These are phyloP conservation scores for Hassar affinis DNA, from an alignment of 2,113 vertebrate genomes.

Conservation along the genomic window DNA sequence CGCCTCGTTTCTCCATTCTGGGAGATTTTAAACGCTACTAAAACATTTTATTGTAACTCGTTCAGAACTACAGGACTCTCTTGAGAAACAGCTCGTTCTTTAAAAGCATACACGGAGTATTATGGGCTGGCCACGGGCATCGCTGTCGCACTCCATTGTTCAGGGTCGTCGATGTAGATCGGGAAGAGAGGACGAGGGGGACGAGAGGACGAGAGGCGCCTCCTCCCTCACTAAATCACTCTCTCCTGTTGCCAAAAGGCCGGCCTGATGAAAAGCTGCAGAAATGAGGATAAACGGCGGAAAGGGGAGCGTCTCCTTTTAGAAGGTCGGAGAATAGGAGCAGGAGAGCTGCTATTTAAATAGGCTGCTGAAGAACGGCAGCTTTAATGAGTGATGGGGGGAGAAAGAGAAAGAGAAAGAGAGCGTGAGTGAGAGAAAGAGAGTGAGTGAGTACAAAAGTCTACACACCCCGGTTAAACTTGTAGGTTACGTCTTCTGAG, in stretches of 20 bases:
- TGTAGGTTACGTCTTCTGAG: background rate
- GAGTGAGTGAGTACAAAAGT: background rate
- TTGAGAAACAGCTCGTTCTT: background rate
- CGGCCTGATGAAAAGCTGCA: background rate
- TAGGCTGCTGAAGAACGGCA: background rate
- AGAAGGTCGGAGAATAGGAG: conserved; percentile 39
- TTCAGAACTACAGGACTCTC: background rate
- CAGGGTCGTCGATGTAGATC: conserved; percentile 27
- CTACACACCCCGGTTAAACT: background rate
- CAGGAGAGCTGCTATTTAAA: conserved; percentile 22
- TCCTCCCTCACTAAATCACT: conserved; percentile 7
- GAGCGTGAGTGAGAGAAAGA: background rate
- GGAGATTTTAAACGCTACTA: background rate
- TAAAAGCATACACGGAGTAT: background rate
- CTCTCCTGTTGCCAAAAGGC: conserved; percentile 10
- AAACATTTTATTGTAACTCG: background rate
- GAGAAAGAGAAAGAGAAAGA: background rate
- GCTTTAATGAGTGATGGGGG: background rate
- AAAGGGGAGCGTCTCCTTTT: conserved; percentile 36
- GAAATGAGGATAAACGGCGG: conserved; percentile 20
- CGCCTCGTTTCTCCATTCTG: background rate
- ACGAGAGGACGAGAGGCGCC: background rate
- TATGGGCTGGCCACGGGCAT: background rate
- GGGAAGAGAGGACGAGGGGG: conserved; percentile 19
- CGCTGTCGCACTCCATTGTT: conserved; percentile 10